Percentiles rank a stretch among this genome's conserved stretches.
Evolutionary conservation across 2,113 vertebrate species (phyloP).

Genomic region (Indri indri): DNA sequence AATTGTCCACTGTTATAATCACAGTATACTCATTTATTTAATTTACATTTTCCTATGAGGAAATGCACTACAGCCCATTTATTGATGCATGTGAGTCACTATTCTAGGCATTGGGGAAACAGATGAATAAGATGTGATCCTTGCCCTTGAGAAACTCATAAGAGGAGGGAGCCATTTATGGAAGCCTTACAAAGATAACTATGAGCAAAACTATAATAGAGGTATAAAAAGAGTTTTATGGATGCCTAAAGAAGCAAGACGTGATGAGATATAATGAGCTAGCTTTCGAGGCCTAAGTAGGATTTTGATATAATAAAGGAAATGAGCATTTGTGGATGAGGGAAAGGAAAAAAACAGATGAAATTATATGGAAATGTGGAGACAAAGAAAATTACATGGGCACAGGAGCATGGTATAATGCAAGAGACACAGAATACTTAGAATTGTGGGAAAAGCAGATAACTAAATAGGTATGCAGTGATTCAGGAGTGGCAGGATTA

Average conservation of each 20-base stretch:
- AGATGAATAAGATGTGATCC: not conserved
- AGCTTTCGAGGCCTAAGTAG: not conserved
- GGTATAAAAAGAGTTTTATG: not conserved
- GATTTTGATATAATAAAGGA: not conserved
- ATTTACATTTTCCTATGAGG: conserved; percentile 31
- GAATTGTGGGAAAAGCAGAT: not conserved
- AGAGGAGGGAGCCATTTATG: not conserved
- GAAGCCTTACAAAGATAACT: not conserved
- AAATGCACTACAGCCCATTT: not conserved
- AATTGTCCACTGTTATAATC: not conserved
- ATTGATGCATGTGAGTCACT: not conserved
- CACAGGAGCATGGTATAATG: not conserved
- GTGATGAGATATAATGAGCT: not conserved
- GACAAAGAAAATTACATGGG: not conserved
- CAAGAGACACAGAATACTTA: not conserved
- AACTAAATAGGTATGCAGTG: not conserved
- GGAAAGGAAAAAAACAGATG: not conserved
- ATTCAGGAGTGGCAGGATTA: not conserved
- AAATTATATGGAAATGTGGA: not conserved
- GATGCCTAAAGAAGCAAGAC: not conserved
- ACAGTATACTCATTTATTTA: not conserved
- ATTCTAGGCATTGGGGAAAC: not conserved
- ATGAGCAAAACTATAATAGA: not conserved
- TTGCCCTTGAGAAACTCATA: not conserved
- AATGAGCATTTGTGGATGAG: not conserved